phyloP scores from a whole-genome alignment of 2,797 vertebrate species.

The Aulostomus chinensis region DNA sequence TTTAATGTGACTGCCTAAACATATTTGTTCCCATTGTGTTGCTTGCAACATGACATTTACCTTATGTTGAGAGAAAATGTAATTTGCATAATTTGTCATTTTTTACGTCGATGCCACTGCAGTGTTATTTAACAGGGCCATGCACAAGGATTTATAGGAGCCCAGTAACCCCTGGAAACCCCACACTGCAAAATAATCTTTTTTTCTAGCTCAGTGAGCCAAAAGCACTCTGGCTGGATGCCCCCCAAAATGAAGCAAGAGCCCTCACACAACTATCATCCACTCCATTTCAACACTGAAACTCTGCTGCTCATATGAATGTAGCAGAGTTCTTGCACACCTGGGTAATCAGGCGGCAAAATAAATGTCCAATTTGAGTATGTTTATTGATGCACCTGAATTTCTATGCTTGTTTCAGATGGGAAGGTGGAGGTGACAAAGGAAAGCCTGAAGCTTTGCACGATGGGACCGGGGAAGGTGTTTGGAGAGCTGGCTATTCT shows the following conservation, averaged over 20 bases:
- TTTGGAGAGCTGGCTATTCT: constrained; percentile 97
- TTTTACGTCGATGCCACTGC: constrained; percentile 5
- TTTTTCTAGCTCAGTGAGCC: constrained; percentile 50
- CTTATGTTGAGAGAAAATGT: too few relatives aligned
- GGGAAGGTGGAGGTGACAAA: constrained; percentile 98
- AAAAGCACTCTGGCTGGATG: constrained; percentile 24
- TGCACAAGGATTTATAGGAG: neutral
- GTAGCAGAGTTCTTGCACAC: constrained; percentile 3
- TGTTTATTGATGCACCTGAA: constrained; percentile 20
- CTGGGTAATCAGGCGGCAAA: constrained; percentile 17
- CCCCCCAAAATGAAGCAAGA: constrained; percentile 39
- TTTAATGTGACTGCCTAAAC: too few relatives aligned
- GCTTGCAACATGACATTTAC: too few relatives aligned
- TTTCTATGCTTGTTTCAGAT: constrained; percentile 78
- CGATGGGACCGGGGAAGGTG: constrained; percentile 97
- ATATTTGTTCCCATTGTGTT: too few relatives aligned
- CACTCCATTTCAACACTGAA: constrained; percentile 44
- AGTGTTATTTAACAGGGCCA: constrained; percentile 12
- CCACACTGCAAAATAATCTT: constrained; percentile 40
- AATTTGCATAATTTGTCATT: neutral
- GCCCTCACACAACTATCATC: constrained; percentile 31
- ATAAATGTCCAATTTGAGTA: constrained; percentile 27
- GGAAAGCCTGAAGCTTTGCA: constrained; percentile 93
- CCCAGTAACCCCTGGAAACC: constrained; percentile 18
- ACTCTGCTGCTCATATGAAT: constrained; percentile 27